Conservation (phyloP, 2,113 vertebrate species). For the Cheilinus undulatus region DNA sequence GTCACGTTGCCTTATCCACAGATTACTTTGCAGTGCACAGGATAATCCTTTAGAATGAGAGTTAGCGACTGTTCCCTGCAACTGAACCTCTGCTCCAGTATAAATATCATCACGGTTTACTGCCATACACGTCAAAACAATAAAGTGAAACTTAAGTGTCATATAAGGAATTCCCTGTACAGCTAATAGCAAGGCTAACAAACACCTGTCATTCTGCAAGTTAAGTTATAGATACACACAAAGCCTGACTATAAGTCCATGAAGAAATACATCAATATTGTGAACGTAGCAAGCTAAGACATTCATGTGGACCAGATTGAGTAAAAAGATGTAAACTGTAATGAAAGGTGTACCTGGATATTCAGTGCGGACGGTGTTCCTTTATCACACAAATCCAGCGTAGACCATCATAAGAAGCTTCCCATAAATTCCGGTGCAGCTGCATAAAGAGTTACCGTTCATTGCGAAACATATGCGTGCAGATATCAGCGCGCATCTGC, state of each 20-base stretch:
- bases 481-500: conserved; percentile 11
- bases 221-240: no score
- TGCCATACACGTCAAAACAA: no score
- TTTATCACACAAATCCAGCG: conserved; percentile 20
- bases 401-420: conserved; percentile 28
- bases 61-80: conserved; percentile 75
- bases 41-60: conserved; percentile 80
- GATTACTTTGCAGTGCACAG: conserved; percentile 75
- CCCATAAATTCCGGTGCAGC: not conserved
- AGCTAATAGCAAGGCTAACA: no score
- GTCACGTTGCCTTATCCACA: conserved; percentile 79
- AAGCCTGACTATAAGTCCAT: no score
- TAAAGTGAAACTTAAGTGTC: no score
- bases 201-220: no score
- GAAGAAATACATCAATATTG: not conserved
- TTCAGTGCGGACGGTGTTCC: conserved; percentile 8
- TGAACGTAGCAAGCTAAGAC: not conserved
- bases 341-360: conserved; percentile 24
- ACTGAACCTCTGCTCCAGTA: conserved; percentile 57
- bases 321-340: conserved; percentile 7
- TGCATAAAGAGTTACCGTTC: conserved; percentile 29
- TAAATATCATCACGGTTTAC: conserved; percentile 24
- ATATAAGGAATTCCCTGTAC: no score
- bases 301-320: not conserved
- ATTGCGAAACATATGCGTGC: conserved; percentile 16